Percentiles rank a stretch among this genome's conserved stretches.
Evolutionary conservation across 2,113 vertebrate species (phyloP).

Genomic region (Podarcis cretensis): DNA sequence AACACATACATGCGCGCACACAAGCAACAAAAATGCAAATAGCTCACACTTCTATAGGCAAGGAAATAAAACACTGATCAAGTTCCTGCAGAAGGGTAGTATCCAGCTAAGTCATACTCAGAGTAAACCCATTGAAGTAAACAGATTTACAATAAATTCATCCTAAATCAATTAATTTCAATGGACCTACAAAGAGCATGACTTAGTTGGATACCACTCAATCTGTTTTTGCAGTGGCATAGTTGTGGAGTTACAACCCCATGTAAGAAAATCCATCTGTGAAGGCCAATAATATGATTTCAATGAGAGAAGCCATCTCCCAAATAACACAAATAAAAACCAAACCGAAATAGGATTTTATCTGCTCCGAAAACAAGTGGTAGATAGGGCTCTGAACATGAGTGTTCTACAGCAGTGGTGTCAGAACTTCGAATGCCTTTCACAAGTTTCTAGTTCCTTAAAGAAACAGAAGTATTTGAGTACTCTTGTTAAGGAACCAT

Average conservation of each 20-base stretch:
- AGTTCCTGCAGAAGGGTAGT: neutral
- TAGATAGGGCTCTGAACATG: neutral
- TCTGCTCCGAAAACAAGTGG: neutral
- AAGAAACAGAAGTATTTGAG: neutral
- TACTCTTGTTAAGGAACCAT: neutral
- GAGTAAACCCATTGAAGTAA: neutral
- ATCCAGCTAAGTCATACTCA: too few species aligned
- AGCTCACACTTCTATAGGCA: neutral
- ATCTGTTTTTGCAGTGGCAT: neutral
- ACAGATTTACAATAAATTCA: too few species aligned
- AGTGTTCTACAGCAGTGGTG: neutral
- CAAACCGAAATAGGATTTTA: neutral
- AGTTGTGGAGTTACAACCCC: neutral
- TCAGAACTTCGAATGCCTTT: neutral
- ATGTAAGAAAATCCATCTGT: neutral
- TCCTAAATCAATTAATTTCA: too few species aligned
- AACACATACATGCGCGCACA: too few species aligned
- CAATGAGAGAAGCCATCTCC: too few species aligned
- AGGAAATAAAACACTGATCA: neutral
- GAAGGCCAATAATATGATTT: neutral
- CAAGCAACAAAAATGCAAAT: neutral
- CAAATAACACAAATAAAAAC: too few species aligned
- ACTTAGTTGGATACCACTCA: too few species aligned
- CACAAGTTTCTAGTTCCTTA: neutral
- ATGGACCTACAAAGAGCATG: too few species aligned